Evolutionary conservation across 2,797 vertebrate genomes (phyloP), one percentile per base, ranked within the genome.

Genomic region (Steatocranus sp.): DNA sequence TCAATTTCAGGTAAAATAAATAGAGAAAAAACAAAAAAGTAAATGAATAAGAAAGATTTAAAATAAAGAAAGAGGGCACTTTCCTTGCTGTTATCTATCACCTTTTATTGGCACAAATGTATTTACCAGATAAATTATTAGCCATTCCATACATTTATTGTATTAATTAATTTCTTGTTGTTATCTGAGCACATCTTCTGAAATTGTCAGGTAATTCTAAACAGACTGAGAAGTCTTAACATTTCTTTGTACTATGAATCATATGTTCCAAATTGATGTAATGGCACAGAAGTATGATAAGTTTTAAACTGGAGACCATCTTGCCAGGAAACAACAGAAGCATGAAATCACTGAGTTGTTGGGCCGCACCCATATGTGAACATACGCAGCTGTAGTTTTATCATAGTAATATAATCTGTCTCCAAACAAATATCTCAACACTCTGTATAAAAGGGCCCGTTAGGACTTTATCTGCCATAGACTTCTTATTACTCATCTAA

Each of bases 401-500:
- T 63, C 58, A 20, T 36, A 36, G 18, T 36, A 36, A 36, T 34
- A 36, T 12, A 34, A 36, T 36, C 11, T 3, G 58, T 14, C n/a
- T 20, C 32, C 32, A 8, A 36, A 38, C 0, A 58, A 32, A 11
- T 0, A 0, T 0, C n/a, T 63, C n/a, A 20, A 20, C 7, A n/a
- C 56, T 34, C 9, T n/a, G 3, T 58, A 58, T 34, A 18, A 58
- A 34, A 36, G 3, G 6, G 18, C 56, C 30, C 5, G 18, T 49
- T 9, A 49, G 18, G 18, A 49, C 18, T 49, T 18, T n/a, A 4
- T 8, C 18, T n/a, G 46, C 17, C 46, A 48, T 4, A 18, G 4
- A 17, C 15, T n/a, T 5, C 17, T 2, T 48, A 48, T 8, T 48
- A 9, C 46, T 18, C 48, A 49, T 17, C 18, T 49, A 49, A 49